phyloP scores from a whole-genome alignment of 2,888 invertebrate genomes.

The Mesorhabditis spiculigera region DNA sequence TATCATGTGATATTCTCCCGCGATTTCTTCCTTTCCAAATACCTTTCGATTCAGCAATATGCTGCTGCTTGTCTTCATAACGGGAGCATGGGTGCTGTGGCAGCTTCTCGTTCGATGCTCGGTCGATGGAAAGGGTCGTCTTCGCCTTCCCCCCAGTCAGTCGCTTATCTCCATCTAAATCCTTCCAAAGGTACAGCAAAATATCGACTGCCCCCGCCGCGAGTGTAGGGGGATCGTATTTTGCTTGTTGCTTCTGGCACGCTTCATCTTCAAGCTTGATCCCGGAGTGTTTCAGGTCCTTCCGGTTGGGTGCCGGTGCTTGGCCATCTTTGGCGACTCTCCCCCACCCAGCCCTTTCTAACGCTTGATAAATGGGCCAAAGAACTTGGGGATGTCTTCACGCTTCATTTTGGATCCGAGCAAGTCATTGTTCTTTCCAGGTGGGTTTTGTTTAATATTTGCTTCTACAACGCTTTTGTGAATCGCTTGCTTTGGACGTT shows the following conservation, averaged over 20 bases:
- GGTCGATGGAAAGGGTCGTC: not conserved
- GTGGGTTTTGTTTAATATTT: not conserved
- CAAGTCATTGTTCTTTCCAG: conserved; percentile 15
- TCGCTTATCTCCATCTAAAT: not conserved
- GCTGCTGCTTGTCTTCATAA: not conserved
- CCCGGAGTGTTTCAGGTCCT: not conserved
- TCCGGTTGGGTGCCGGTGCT: not conserved
- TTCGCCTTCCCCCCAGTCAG: not conserved
- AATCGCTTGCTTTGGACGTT: no score
- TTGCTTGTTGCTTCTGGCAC: no score
- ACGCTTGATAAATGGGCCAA: conserved; percentile 15
- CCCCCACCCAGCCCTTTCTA: not conserved
- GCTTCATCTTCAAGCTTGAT: no score
- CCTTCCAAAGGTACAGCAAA: no score
- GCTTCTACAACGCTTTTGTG: no score
- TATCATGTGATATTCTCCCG: no score
- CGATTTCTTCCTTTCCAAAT: no score
- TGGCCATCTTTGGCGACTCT: not conserved
- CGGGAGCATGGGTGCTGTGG: not conserved
- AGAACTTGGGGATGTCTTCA: conserved; percentile 14
- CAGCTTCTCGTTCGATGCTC: not conserved
- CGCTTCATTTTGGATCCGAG: conserved; percentile 11
- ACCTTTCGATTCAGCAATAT: not conserved
- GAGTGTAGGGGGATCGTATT: no score
- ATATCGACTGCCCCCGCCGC: no score